These are phyloP conservation scores for Holothuria leucospilota DNA, from an alignment of 53 echinoderm and acorn worm species.

Conservation along the genomic window DNA sequence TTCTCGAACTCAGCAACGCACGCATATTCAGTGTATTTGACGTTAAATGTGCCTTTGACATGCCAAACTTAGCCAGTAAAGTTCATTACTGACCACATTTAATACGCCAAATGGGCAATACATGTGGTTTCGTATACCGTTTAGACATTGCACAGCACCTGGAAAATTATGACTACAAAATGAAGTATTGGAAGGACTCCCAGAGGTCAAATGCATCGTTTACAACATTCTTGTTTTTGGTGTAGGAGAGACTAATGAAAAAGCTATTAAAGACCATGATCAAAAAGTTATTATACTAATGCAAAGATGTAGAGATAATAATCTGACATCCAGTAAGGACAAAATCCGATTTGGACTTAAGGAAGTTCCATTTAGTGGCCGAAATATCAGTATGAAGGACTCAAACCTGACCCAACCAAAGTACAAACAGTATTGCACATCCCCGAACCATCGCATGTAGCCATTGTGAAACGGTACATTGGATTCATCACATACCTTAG, in stretches of 20 bases:
- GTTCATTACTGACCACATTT: conserved; percentile 56
- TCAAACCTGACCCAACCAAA: conserved; percentile 43
- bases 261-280: conserved; percentile 17
- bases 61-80: conserved; percentile 42
- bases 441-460: conserved; percentile 36
- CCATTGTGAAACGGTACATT: conserved; percentile 1
- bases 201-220: conserved; percentile 45
- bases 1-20: conserved; percentile 62
- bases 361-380: conserved; percentile 32
- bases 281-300: conserved; percentile 7
- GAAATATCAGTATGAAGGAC: conserved; percentile 29
- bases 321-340: conserved; percentile 20
- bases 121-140: conserved; percentile 55
- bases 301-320: conserved; percentile 22
- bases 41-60: conserved; percentile 76
- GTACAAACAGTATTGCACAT: conserved; percentile 32
- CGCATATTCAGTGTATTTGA: conserved; percentile 70
- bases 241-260: conserved; percentile 42
- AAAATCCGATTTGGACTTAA: not conserved
- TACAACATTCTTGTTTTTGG: conserved; percentile 64
- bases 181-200: conserved; percentile 53
- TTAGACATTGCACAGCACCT: conserved; percentile 56
- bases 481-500: conserved; percentile 60
- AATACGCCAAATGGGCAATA: conserved; percentile 59
- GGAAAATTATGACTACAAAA: conserved; percentile 62